Evolutionary conservation across 1,140 invertebrate species (phyloP).

Genomic region (Pentalonia nigronervosa): DNA sequence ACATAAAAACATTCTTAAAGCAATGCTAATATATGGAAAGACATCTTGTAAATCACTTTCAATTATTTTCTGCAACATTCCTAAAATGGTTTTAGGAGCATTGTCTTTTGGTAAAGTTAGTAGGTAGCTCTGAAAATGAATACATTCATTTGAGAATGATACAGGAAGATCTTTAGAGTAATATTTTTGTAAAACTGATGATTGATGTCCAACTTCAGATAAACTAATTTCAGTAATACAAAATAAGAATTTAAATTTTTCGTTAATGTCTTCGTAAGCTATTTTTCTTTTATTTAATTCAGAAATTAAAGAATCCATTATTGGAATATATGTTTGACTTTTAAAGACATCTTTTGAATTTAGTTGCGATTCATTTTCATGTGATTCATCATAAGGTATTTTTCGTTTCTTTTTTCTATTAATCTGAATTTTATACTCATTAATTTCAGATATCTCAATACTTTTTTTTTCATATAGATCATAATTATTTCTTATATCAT

Average conservation of each 20-base stretch:
- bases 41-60: conserved; percentile 17
- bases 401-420: conserved; percentile 31
- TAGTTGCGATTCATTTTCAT: conserved; percentile 21
- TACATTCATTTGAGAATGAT: not conserved
- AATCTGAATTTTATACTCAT: not conserved
- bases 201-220: conserved; percentile 30
- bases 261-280: conserved; percentile 33
- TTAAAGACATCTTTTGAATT: conserved; percentile 27
- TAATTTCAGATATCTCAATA: conserved; percentile 22
- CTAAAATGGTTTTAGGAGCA: conserved; percentile 16
- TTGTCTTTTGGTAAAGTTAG: not conserved
- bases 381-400: conserved; percentile 25
- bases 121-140: not conserved
- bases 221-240: not conserved
- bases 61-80: not conserved
- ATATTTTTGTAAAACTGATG: conserved; percentile 30
- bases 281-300: conserved; percentile 23
- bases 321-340: conserved; percentile 18
- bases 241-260: conserved; percentile 27
- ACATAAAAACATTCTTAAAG: conserved; percentile 37
- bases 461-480: conserved; percentile 30
- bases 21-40: conserved; percentile 32
- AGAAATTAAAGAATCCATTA: conserved; percentile 30
- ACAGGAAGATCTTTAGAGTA: conserved; percentile 34
- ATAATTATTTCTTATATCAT: conserved; percentile 39